Percentiles rank a stretch among this genome's conserved stretches.
These are phyloP conservation scores for Falco naumanni DNA, from an alignment of 2,797 vertebrate genomes.

Conservation along the genomic window DNA sequence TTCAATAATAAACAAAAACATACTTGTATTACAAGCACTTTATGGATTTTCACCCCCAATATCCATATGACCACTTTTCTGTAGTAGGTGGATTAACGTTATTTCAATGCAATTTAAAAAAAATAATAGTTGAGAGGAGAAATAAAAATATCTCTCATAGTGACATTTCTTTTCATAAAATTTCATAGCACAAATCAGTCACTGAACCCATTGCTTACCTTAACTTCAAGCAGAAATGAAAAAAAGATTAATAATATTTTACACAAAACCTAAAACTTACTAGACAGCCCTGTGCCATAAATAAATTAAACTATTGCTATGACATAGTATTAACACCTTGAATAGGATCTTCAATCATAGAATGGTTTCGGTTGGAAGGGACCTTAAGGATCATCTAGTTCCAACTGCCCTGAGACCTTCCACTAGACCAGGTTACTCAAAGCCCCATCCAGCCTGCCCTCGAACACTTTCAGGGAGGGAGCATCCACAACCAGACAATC, in stretches of 20 bases:
- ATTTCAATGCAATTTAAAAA: neutral
- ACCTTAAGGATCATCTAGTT: neutral
- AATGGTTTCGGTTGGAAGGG: neutral
- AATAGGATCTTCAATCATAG: neutral
- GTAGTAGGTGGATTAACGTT: neutral
- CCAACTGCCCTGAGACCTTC: rapidly evolving
- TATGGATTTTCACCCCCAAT: neutral
- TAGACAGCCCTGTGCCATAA: neutral
- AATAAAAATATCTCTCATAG: neutral
- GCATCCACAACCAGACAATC: rapidly evolving
- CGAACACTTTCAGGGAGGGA: neutral
- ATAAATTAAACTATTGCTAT: neutral
- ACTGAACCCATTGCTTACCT: neutral
- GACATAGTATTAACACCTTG: neutral
- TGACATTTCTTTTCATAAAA: neutral
- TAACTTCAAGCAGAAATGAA: neutral
- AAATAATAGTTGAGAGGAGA: neutral
- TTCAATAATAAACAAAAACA: neutral
- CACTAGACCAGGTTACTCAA: neutral
- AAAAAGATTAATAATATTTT: neutral
- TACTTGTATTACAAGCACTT: neutral
- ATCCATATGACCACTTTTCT: neutral
- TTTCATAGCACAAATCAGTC: neutral
- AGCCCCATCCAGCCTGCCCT: neutral
- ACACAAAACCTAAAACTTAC: neutral